Conservation (phyloP, 2,888 invertebrate species). For the Acrocera orbiculus region DNA sequence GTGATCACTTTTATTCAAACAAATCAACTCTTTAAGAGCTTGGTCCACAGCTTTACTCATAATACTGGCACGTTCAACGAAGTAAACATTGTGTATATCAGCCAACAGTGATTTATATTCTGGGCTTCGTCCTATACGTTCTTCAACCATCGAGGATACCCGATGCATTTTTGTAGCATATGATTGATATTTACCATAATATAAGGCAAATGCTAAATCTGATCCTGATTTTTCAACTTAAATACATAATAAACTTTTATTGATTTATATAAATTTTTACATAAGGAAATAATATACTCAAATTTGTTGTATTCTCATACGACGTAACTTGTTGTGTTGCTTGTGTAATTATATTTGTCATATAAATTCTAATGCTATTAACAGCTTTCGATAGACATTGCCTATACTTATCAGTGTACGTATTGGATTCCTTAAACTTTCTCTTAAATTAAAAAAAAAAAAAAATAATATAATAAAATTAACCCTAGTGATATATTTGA, state of each 20-base stretch:
- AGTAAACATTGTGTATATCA: conserved; percentile 73
- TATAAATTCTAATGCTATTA: conserved; percentile 59
- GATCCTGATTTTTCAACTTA: conserved; percentile 23
- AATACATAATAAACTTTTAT: background rate
- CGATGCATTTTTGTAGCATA: conserved; percentile 71
- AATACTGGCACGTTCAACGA: conserved; percentile 48
- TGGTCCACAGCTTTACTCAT: conserved; percentile 52
- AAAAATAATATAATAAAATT: background rate
- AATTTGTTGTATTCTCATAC: no score
- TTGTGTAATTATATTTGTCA: conserved; percentile 55
- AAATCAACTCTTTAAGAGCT: conserved; percentile 47
- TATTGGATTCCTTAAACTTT: conserved; percentile 68
- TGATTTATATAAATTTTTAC: background rate
- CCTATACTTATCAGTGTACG: conserved; percentile 66
- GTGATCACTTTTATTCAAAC: conserved; percentile 51
- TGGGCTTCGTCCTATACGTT: conserved; percentile 42
- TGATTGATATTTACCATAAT: conserved; percentile 90
- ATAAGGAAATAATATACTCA: background rate
- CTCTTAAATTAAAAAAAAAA: conserved; percentile 34
- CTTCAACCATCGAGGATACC: conserved; percentile 68
- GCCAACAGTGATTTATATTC: conserved; percentile 55
- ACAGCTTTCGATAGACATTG: conserved; percentile 70
- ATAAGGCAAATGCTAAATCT: conserved; percentile 62
- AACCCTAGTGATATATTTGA: background rate
- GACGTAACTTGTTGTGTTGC: conserved; percentile 66